Evolutionary conservation across 1,140 invertebrate species (phyloP).

Genomic region (Drosophila tani): DNA sequence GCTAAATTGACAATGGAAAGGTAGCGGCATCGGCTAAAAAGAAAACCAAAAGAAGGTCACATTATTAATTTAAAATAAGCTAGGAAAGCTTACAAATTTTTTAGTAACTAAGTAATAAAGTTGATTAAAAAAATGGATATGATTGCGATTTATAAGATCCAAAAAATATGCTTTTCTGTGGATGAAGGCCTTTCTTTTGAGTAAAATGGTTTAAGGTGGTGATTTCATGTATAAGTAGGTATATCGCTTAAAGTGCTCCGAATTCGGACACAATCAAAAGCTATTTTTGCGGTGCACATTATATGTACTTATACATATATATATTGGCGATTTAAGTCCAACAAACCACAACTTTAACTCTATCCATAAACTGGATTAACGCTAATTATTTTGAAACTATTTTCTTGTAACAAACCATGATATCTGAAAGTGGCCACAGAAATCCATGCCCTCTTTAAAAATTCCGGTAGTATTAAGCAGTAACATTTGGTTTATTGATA

Average conservation of each 20-base stretch:
- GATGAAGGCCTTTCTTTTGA: too few relatives aligned
- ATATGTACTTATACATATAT: not conserved
- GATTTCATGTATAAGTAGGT: not conserved
- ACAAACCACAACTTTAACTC: not conserved
- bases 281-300: not conserved
- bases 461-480: not conserved
- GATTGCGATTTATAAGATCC: too few relatives aligned
- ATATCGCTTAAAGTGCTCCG: not conserved
- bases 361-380: not conserved
- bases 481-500: slow-evolving; percentile 17
- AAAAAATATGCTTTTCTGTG: too few relatives aligned
- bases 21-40: not conserved
- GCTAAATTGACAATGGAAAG: not conserved
- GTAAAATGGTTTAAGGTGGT: too few relatives aligned
- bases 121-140: too few relatives aligned
- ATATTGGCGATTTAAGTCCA: not conserved
- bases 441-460: not conserved
- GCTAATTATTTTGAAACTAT: not conserved
- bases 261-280: not conserved
- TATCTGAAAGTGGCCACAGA: not conserved
- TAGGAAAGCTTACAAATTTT: too few relatives aligned
- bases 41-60: too few relatives aligned
- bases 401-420: not conserved
- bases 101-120: too few relatives aligned
- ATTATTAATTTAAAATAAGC: too few relatives aligned